Evolutionary conservation across 2,113 vertebrate genomes (phyloP).

Genomic region (Uria aalge): DNA sequence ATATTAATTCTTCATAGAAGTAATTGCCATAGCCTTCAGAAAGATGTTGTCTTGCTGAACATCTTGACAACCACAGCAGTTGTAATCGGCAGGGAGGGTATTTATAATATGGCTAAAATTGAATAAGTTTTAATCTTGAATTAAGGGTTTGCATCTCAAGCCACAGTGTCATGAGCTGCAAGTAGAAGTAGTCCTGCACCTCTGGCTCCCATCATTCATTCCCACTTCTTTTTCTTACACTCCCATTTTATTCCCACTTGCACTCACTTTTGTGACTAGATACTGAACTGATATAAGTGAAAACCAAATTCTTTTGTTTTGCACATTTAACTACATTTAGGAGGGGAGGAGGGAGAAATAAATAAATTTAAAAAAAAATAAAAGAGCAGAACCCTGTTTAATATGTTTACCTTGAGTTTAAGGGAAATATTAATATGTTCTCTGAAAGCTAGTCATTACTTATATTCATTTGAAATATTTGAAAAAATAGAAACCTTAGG

Average conservation of each 20-base stretch:
- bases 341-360: background rate
- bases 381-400: background rate
- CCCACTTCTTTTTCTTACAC: background rate
- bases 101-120: background rate
- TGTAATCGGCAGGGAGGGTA: background rate
- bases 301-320: background rate
- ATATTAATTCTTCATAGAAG: background rate
- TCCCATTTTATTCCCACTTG: too few species aligned
- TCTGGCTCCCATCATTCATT: background rate
- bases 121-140: background rate
- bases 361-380: background rate
- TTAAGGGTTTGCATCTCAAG: background rate
- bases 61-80: background rate
- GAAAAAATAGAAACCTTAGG: background rate
- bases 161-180: background rate
- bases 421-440: background rate
- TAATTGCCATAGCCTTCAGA: background rate
- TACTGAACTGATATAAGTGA: background rate
- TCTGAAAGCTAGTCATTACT: background rate
- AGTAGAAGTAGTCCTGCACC: background rate
- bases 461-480: background rate
- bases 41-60: fast-evolving
- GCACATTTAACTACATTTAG: background rate
- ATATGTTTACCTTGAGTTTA: background rate
- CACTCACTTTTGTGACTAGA: background rate